phyloP scores from a whole-genome alignment of 2,113 vertebrate genomes.

The Syrmaticus mikado region DNA sequence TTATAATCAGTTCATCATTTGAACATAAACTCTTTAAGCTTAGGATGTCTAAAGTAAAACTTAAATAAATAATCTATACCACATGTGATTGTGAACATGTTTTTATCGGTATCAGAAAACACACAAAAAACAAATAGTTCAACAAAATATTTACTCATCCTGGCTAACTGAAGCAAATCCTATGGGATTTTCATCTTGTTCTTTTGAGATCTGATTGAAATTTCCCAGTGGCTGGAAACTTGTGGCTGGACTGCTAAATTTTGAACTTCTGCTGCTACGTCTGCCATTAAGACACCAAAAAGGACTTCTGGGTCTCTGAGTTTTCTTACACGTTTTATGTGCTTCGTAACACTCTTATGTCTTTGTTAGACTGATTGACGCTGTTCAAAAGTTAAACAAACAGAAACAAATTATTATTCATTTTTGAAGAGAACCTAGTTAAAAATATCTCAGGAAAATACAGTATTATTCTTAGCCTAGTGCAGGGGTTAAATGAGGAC shows the following conservation, averaged over 20 bases:
- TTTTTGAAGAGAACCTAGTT: not conserved
- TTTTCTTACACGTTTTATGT: not conserved
- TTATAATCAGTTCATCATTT: not conserved
- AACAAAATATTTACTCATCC: not conserved
- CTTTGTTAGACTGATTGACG: not conserved
- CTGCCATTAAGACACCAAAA: not conserved
- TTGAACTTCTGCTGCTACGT: not conserved
- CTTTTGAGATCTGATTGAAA: not conserved
- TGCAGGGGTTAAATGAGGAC: not conserved
- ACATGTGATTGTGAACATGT: not conserved
- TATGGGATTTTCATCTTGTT: not conserved
- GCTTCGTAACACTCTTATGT: not conserved
- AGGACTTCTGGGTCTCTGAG: not conserved
- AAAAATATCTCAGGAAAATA: not conserved
- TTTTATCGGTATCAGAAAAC: not conserved
- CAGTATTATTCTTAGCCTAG: not conserved
- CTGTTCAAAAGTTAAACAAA: not conserved
- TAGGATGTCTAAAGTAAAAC: not conserved
- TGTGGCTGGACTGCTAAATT: not conserved
- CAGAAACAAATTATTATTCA: not conserved
- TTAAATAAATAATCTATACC: not conserved
- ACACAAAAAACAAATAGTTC: not conserved
- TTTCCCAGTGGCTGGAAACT: not conserved
- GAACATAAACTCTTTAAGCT: not conserved
- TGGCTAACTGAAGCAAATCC: not conserved